A percentile compares a stretch with the other conserved stretches of the same genome.
phyloP scores from a whole-genome alignment of 2,113 vertebrate genomes.

The Peromyscus polionotus region DNA sequence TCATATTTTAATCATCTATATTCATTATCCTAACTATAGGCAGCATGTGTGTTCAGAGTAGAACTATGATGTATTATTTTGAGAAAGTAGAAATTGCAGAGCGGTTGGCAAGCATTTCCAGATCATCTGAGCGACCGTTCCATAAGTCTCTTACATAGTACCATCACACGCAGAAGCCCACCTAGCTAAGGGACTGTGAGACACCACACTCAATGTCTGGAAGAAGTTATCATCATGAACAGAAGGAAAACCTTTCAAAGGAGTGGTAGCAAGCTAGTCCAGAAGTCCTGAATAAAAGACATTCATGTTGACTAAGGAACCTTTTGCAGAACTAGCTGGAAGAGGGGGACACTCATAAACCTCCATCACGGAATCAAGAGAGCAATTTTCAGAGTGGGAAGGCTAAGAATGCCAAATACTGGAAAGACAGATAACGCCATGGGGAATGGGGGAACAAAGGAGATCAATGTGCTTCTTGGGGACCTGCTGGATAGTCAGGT shows the following conservation, averaged over 20 bases:
- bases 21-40: neutral
- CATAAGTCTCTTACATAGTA: neutral
- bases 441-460: neutral
- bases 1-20: slow-evolving; percentile 31
- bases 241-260: neutral
- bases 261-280: too few relatives aligned
- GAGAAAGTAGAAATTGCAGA: neutral
- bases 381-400: neutral
- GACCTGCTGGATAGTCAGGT: too few relatives aligned
- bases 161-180: neutral
- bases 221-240: neutral
- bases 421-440: neutral
- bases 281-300: too few relatives aligned
- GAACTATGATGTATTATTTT: neutral
- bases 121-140: neutral
- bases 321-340: neutral
- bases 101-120: neutral
- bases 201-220: too few relatives aligned
- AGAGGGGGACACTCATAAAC: neutral
- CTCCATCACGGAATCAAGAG: neutral
- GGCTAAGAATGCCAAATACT: neutral
- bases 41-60: neutral
- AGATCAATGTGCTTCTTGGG: neutral
- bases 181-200: neutral
- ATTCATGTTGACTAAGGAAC: too few relatives aligned